phyloP scores from a whole-genome alignment of 2,888 invertebrate genomes.

The Macrosoma leucophasiata region DNA sequence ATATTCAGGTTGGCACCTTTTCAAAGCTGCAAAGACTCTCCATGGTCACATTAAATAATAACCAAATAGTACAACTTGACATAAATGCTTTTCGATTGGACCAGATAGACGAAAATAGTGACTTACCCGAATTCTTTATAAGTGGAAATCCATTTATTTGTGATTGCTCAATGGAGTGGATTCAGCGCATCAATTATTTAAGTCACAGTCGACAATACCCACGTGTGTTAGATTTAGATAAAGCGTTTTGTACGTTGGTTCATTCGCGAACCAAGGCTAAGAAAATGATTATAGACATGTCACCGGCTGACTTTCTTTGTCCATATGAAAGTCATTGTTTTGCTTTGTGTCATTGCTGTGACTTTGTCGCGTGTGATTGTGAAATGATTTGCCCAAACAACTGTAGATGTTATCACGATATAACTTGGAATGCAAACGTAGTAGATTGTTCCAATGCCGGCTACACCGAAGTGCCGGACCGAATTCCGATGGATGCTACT shows the following conservation, averaged over 20 bases:
- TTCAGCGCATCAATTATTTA: constrained; percentile 85
- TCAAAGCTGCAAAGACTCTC: constrained; percentile 80
- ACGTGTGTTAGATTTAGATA: constrained; percentile 85
- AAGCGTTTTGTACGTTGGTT: constrained; percentile 83
- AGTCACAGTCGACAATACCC: constrained; percentile 85
- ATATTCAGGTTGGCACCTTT: constrained; percentile 82
- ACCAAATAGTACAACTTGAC: constrained; percentile 83
- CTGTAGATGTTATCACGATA: constrained; percentile 90
- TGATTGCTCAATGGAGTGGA: constrained; percentile 92
- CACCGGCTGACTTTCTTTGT: constrained; percentile 86
- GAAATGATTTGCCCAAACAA: constrained; percentile 92
- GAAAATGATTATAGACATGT: constrained; percentile 81
- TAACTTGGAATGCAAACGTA: constrained; percentile 88
- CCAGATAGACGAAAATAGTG: constrained; percentile 79
- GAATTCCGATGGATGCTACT: constrained; percentile 92
- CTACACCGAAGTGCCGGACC: constrained; percentile 82
- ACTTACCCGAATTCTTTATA: constrained; percentile 86
- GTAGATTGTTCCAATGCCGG: constrained; percentile 87
- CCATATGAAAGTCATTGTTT: constrained; percentile 89
- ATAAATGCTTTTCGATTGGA: constrained; percentile 82
- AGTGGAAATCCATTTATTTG: constrained; percentile 90
- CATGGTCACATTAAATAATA: constrained; percentile 84
- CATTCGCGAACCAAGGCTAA: constrained; percentile 81
- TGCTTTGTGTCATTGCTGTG: constrained; percentile 92
- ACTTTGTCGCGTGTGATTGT: constrained; percentile 92